Evolutionary conservation across 2,797 vertebrate genomes (phyloP).

Genomic region (Muscicapa striata): DNA sequence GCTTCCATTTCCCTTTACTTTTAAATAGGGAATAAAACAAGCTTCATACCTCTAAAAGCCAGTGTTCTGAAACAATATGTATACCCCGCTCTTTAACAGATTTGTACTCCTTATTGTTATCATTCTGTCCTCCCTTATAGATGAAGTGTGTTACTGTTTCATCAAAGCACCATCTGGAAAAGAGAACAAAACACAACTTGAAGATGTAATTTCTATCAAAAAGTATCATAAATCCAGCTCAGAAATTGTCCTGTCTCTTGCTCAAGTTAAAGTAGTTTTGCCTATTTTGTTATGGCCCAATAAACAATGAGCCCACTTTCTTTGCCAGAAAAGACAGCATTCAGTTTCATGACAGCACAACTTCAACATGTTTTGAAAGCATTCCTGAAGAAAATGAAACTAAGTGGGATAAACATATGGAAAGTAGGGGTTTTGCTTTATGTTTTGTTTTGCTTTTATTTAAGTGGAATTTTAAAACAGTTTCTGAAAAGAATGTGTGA

Average conservation of each 20-base stretch:
- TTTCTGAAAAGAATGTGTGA: neutral
- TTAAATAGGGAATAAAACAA: neutral
- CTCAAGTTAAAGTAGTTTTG: neutral
- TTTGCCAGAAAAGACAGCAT: neutral
- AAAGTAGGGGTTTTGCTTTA: neutral
- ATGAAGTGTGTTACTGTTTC: slow-evolving; percentile 96
- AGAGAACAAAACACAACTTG: neutral
- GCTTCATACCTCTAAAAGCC: slow-evolving; percentile 89
- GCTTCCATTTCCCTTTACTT: neutral
- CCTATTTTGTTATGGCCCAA: neutral
- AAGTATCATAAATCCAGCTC: neutral
- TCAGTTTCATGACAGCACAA: neutral
- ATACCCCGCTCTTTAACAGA: slow-evolving; percentile 90
- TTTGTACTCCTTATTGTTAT: slow-evolving; percentile 91
- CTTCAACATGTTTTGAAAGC: neutral
- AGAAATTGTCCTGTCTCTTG: neutral
- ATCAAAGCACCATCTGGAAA: slow-evolving; percentile 91
- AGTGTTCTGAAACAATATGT: slow-evolving; percentile 93
- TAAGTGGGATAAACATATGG: neutral
- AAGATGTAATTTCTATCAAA: neutral
- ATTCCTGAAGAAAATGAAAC: neutral
- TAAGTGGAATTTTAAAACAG: neutral
- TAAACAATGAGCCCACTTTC: neutral
- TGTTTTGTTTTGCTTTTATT: neutral
- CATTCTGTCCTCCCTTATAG: slow-evolving; percentile 92